phyloP scores from a whole-genome alignment of 1,140 invertebrate genomes.

The Lucilia cuprina region DNA sequence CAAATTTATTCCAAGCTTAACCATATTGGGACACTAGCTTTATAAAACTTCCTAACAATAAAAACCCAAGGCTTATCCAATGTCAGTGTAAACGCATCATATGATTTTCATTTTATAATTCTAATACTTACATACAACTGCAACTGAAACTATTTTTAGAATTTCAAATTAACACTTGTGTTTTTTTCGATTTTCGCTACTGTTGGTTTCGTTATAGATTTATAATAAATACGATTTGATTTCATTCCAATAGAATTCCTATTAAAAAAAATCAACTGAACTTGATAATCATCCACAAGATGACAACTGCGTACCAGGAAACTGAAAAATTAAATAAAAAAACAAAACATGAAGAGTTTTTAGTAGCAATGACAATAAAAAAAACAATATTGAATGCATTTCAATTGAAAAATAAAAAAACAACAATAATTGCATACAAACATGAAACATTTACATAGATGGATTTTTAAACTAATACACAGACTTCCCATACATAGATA shows the following conservation, averaged over 20 bases:
- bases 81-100: not conserved
- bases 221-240: not conserved
- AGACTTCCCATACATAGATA: not conserved
- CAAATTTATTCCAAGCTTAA: too few species aligned
- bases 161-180: slow-evolving; percentile 18
- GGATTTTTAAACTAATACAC: not conserved
- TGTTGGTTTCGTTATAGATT: not conserved
- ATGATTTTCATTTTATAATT: not conserved
- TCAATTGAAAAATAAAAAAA: not conserved
- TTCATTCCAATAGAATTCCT: slow-evolving; percentile 11
- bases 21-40: too few species aligned
- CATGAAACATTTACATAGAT: not conserved
- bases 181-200: not conserved
- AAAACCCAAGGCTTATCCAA: not conserved
- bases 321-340: not conserved
- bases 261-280: not conserved
- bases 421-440: not conserved
- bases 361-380: not conserved
- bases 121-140: too few species aligned
- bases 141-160: not conserved
- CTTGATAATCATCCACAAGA: slow-evolving; percentile 32
- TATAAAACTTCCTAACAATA: too few species aligned
- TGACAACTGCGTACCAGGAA: slow-evolving; percentile 33
- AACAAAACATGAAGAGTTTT: not conserved
- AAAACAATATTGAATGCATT: not conserved